Percentiles rank a stretch among this genome's conserved stretches.
phyloP scores from a whole-genome alignment of 1,140 invertebrate species.

The Drosophila baimaii region DNA sequence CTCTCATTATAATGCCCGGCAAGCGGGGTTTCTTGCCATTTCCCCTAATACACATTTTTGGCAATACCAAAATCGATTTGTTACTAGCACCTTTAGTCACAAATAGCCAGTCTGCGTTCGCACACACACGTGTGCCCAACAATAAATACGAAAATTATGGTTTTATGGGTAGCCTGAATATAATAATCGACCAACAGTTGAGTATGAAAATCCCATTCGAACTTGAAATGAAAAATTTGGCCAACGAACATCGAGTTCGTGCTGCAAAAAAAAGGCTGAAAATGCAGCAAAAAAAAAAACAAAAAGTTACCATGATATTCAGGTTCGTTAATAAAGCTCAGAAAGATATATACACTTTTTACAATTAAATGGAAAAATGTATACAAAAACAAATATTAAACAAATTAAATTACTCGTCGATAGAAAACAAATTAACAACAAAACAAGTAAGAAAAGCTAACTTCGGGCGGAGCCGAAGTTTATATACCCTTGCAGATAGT shows the following conservation, averaged over 20 bases:
- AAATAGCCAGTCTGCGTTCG: not conserved
- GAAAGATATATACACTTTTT: not conserved
- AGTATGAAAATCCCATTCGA: slow-evolving; percentile 20
- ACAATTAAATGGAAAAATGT: not conserved
- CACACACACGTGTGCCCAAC: slow-evolving; percentile 24
- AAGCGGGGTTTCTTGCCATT: not conserved
- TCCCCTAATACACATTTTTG: slow-evolving; percentile 10
- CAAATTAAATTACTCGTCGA: too few relatives aligned
- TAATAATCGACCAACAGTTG: slow-evolving; percentile 30
- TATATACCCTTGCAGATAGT: too few relatives aligned
- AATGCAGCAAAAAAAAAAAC: slow-evolving; percentile 1
- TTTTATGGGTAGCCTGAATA: slow-evolving; percentile 39
- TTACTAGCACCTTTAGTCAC: slow-evolving; percentile 36
- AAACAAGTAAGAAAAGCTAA: too few relatives aligned
- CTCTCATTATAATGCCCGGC: slow-evolving; percentile 23
- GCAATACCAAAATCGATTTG: slow-evolving; percentile 30
- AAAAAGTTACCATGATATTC: slow-evolving; percentile 20
- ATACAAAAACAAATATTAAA: too few relatives aligned
- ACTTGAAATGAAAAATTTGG: slow-evolving; percentile 27
- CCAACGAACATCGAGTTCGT: slow-evolving; percentile 1
- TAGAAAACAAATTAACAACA: too few relatives aligned
- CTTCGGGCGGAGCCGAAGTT: too few relatives aligned
- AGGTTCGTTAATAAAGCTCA: too few relatives aligned
- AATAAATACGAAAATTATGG: slow-evolving; percentile 56
- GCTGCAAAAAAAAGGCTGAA: slow-evolving; percentile 5